Conservation (phyloP, 2,113 vertebrate species). For the Ciconia stormi region DNA sequence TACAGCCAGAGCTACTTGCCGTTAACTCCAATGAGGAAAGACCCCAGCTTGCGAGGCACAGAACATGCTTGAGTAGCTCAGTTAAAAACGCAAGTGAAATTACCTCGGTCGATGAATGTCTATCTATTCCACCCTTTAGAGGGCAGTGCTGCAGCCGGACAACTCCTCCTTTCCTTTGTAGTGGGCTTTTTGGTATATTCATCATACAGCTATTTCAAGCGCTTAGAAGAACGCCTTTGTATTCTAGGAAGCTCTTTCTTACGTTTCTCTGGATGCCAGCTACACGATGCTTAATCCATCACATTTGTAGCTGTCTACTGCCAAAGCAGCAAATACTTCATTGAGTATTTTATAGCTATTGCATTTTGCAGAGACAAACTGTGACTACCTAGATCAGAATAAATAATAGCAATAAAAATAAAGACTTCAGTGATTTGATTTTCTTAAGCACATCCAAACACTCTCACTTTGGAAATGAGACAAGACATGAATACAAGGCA, state of each 20-base stretch:
- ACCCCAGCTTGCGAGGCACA: not conserved
- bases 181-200: not conserved
- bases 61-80: not conserved
- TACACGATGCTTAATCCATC: not conserved
- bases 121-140: not conserved
- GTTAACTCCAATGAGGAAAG: not conserved
- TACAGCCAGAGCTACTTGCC: not conserved
- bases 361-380: conserved; percentile 24
- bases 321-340: conserved; percentile 52
- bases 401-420: conserved; percentile 26
- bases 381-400: conserved; percentile 1
- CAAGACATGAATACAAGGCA: not conserved
- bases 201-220: not conserved
- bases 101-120: rapidly evolving
- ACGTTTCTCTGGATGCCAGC: conserved; percentile 2
- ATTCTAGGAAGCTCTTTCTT: conserved; percentile 29
- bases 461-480: not conserved
- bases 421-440: not conserved
- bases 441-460: not conserved
- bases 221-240: not conserved
- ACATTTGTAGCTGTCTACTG: not conserved
- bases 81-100: rapidly evolving
- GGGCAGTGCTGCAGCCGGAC: not conserved
- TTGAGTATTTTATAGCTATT: conserved; percentile 24
- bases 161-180: not conserved